Evolutionary conservation across 2,888 invertebrate genomes (phyloP), one percentile per base, ranked within the genome.

Genomic region (Cantharis rufa): DNA sequence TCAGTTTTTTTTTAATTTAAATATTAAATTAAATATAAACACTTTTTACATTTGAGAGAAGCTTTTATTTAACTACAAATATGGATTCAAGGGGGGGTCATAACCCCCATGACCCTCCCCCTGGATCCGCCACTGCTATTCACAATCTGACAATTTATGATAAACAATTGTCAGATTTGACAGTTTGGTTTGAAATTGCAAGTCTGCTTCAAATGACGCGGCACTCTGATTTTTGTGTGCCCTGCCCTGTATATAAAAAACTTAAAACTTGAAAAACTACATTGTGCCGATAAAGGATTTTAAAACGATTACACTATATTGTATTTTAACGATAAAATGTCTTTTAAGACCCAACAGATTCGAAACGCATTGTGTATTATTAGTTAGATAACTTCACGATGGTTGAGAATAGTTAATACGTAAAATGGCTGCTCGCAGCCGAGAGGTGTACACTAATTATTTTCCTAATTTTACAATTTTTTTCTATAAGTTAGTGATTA

Each of bases 371-470:
- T 48, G 48, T 48, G 48, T 13, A 48, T 48, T 7, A 48, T 48
- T 48, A n/a, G 48, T 48, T 66, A 66, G 62, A 62, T 24, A 61
- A 62, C 62, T 62, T 62, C 24, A 48, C n/a, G 70, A 18, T 48
- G 15, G 69, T 69, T 7, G 16, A 66, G 24, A 21, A 18, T 21
- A 66, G 3, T 18, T 70, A 75, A 71, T 64, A 61, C 32, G 21
- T 79, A 86, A 85, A 84, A 86, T 86, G 86, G 86, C 86, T 84
- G 84, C 84, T 81, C 83, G 74, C 76, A 81, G 82, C 81, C 82
- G 79, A 81, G 82, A 82, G 84, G 83, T 84, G 84, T 84, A 84
- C 84, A 84, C 83, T 84, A 82, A 64, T 76, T 73, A 81, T 83
- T 84, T 82, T 80, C 79, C 81, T 80, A 80, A 81, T 80, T 81